Conservation (phyloP, 2,888 invertebrate species). For the Erebia aethiops region DNA sequence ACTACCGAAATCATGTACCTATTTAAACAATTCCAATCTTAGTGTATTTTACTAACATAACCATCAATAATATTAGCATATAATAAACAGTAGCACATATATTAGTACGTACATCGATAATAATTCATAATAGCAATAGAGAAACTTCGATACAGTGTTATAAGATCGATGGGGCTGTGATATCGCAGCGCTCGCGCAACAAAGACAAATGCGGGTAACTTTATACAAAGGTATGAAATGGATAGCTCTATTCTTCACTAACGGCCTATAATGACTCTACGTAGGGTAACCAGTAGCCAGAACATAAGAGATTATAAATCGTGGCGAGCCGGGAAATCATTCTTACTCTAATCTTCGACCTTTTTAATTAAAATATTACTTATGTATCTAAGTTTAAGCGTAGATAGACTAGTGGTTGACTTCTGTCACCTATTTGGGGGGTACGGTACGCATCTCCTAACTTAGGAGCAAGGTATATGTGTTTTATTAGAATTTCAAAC, state of each 20-base stretch:
- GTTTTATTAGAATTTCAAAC: too few relatives aligned
- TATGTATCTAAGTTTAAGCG: too few relatives aligned
- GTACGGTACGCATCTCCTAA: too few relatives aligned
- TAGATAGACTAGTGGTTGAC: not conserved
- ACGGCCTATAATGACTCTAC: slow-evolving; percentile 68
- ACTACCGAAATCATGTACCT: too few relatives aligned
- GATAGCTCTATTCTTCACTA: slow-evolving; percentile 65
- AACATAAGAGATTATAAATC: slow-evolving; percentile 28
- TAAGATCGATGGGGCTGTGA: slow-evolving; percentile 38
- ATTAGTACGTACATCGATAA: not conserved
- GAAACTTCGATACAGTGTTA: slow-evolving; percentile 30
- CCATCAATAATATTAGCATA: not conserved
- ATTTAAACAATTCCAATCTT: too few relatives aligned
- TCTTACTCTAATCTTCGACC: slow-evolving; percentile 10
- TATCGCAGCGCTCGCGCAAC: slow-evolving; percentile 60
- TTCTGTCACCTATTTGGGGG: too few relatives aligned
- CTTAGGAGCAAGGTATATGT: too few relatives aligned
- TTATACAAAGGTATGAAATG: slow-evolving; percentile 63
- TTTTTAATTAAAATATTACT: slow-evolving; percentile 1
- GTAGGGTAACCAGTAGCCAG: slow-evolving; percentile 50
- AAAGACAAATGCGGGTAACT: slow-evolving; percentile 73
- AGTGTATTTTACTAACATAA: too few relatives aligned
- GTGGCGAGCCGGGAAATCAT: slow-evolving; percentile 14
- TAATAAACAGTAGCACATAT: not conserved
- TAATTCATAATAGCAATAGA: slow-evolving; percentile 6